These are phyloP conservation scores for Stichodactyla mertensii DNA, from an alignment of 64 coral and sea anemone genomes.

Conservation along the genomic window DNA sequence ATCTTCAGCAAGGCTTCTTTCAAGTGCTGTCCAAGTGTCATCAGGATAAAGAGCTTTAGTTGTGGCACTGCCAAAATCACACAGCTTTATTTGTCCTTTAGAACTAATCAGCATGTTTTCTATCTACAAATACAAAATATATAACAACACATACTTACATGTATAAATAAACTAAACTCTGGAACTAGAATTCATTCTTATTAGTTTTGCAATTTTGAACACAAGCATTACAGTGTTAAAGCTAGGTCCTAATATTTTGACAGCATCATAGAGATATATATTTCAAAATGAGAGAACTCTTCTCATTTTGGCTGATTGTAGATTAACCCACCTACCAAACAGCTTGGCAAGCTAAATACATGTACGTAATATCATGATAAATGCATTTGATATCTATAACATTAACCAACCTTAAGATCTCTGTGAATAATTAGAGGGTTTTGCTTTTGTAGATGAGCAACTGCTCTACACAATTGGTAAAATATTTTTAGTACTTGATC, in stretches of 20 bases:
- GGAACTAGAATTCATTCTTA: too few species aligned
- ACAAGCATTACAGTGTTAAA: too few species aligned
- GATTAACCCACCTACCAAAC: too few species aligned
- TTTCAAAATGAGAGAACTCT: too few species aligned
- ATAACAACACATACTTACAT: neutral
- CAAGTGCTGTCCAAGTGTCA: conserved; percentile 87
- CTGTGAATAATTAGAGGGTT: conserved; percentile 89
- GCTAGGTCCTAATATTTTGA: too few species aligned
- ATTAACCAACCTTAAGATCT: conserved; percentile 77
- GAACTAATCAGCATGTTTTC: conserved; percentile 81
- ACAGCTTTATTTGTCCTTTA: conserved; percentile 82
- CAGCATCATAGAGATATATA: too few species aligned
- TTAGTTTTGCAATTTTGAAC: too few species aligned
- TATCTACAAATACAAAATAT: conserved; percentile 49
- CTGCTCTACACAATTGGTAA: conserved; percentile 88
- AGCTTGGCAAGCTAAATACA: too few species aligned
- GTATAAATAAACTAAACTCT: too few species aligned
- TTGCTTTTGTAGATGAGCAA: conserved; percentile 95
- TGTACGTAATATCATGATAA: neutral
- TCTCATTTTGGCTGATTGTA: too few species aligned
- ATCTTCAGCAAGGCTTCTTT: conserved; percentile 84
- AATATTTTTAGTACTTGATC: conserved; percentile 82
- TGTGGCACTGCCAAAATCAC: conserved; percentile 97
- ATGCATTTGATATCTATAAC: neutral
- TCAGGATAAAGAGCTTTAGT: conserved; percentile 53